These are phyloP conservation scores for Drosophila affinis DNA, from an alignment of 2,888 invertebrate species.

Conservation along the genomic window DNA sequence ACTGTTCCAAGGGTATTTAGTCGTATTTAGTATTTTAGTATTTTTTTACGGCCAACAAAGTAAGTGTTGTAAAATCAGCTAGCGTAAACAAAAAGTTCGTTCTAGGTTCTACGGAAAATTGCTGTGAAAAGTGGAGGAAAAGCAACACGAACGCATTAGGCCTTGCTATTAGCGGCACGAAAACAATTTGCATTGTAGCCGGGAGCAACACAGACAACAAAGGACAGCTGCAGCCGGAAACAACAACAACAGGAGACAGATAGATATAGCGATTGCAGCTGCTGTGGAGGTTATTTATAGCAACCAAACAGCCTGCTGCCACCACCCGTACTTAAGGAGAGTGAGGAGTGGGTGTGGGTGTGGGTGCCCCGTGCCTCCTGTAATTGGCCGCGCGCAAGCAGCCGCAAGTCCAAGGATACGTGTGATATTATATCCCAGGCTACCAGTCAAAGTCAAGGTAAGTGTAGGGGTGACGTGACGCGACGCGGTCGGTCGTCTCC, in stretches of 20 bases:
- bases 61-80: too few relatives aligned
- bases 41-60: too few relatives aligned
- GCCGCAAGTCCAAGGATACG: slow-evolving; percentile 58
- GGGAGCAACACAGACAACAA: slow-evolving; percentile 28
- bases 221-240: slow-evolving; percentile 25
- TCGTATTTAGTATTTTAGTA: too few relatives aligned
- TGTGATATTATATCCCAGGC: slow-evolving; percentile 20
- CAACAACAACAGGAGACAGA: background rate
- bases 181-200: slow-evolving; percentile 43
- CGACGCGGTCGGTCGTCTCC: background rate
- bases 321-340: slow-evolving; percentile 1
- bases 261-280: slow-evolving; percentile 41
- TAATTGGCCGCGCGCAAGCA: background rate
- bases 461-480: slow-evolving; percentile 53
- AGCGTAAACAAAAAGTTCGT: background rate
- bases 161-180: slow-evolving; percentile 33
- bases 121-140: background rate
- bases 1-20: too few relatives aligned
- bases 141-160: background rate
- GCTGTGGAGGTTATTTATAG: slow-evolving; percentile 60
- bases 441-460: slow-evolving; percentile 66
- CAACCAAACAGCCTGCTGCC: slow-evolving; percentile 48
- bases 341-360: slow-evolving; percentile 25
- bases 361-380: slow-evolving; percentile 9
- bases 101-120: background rate